A percentile compares a stretch with the other conserved stretches of the same genome.
phyloP scores from a whole-genome alignment of 2,797 vertebrate species.

The Crax fasciolata region DNA sequence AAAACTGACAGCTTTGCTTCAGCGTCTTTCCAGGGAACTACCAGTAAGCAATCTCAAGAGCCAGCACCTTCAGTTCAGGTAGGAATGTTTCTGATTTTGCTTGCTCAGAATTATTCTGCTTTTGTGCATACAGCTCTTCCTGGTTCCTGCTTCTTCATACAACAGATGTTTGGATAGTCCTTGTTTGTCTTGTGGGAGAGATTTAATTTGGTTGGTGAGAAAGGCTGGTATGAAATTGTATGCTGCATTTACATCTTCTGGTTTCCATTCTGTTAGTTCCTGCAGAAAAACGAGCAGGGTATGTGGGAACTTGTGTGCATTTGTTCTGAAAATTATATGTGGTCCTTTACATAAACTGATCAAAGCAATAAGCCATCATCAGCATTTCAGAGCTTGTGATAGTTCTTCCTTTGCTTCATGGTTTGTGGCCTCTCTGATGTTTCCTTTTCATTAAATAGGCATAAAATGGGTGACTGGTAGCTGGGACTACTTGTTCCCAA shows the following conservation, averaged over 20 bases:
- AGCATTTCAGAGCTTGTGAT: neutral
- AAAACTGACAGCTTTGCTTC: conserved; percentile 70
- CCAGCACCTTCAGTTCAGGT: conserved; percentile 82
- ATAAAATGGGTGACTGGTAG: neutral
- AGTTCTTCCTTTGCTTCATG: neutral
- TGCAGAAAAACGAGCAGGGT: neutral
- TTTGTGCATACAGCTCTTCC: neutral
- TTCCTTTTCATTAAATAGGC: neutral
- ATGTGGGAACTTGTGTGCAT: neutral
- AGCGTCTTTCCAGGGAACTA: conserved; percentile 72
- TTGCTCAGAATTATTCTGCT: neutral
- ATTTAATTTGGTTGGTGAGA: neutral
- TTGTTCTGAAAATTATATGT: neutral
- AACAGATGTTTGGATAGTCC: neutral
- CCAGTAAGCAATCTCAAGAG: conserved; percentile 76
- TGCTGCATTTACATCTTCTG: neutral
- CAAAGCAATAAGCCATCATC: neutral
- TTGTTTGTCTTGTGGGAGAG: conserved; percentile 53
- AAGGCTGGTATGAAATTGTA: accelerated
- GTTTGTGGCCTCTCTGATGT: neutral
- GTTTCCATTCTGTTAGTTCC: neutral
- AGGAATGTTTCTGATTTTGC: conserved; percentile 20
- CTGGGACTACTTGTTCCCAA: neutral
- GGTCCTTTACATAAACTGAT: neutral
- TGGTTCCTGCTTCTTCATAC: neutral